A percentile compares a stretch with the other conserved stretches of the same genome.
Conservation (phyloP, 2,113 vertebrate species). For the Nicator chloris region DNA sequence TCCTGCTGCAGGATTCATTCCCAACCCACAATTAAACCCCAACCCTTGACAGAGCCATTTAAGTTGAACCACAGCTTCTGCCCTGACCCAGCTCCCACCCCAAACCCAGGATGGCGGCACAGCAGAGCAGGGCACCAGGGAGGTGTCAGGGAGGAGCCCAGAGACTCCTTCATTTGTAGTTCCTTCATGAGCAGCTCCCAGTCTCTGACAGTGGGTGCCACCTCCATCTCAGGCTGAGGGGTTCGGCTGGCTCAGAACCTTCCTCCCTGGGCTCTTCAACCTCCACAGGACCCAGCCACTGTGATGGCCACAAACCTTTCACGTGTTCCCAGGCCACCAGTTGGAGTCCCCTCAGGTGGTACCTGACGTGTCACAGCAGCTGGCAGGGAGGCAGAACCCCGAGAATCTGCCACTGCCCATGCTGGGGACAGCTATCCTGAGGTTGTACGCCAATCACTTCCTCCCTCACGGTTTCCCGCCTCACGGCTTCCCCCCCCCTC, state of each 20-base stretch:
- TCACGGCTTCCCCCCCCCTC: fast-evolving
- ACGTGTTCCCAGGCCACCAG: not conserved
- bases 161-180: not conserved
- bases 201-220: fast-evolving
- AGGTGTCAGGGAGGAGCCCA: not conserved
- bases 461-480: fast-evolving
- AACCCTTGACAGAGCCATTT: not conserved
- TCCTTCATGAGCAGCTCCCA: not conserved
- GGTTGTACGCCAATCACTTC: fast-evolving
- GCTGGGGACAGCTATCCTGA: fast-evolving
- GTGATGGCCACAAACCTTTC: fast-evolving
- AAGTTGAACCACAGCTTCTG: not conserved
- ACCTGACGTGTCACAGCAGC: not conserved
- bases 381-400: too few species aligned
- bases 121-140: not conserved
- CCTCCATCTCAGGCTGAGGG: fast-evolving
- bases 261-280: not conserved
- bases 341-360: fast-evolving
- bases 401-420: not conserved
- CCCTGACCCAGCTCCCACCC: not conserved
- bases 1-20: not conserved
- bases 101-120: fast-evolving
- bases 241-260: not conserved
- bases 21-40: not conserved
- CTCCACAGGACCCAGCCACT: not conserved